Evolutionary conservation across 2,888 invertebrate species (phyloP).

Genomic region (Hedya salicella): DNA sequence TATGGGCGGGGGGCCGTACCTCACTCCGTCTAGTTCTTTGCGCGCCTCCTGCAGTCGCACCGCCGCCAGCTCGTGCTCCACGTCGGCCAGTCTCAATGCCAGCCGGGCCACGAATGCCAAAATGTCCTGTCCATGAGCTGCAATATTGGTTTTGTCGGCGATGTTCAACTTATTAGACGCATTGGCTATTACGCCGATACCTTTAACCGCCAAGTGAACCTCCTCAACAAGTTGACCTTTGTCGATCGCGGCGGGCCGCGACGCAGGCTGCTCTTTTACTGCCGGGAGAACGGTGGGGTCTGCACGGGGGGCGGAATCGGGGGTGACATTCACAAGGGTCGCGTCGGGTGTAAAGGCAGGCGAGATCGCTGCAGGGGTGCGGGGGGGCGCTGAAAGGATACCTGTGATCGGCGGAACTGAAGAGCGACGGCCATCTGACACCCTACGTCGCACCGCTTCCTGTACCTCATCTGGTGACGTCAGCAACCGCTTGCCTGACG

Average conservation of each 20-base stretch:
- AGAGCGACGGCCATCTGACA: neutral
- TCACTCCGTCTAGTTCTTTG: neutral
- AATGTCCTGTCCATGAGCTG: neutral
- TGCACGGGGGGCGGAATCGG: neutral
- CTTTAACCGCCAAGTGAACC: slow-evolving; percentile 27
- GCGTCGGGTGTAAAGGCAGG: neutral
- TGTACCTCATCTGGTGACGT: slow-evolving; percentile 27
- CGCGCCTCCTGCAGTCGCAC: neutral
- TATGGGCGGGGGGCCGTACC: neutral
- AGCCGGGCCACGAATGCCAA: slow-evolving; percentile 5
- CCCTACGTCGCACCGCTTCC: slow-evolving; percentile 4
- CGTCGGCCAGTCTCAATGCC: neutral
- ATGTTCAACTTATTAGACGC: slow-evolving; percentile 41
- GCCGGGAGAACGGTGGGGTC: neutral
- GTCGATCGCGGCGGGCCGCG: neutral
- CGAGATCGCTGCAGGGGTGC: neutral
- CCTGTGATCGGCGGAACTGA: neutral
- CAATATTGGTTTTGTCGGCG: neutral
- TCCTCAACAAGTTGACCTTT: slow-evolving; percentile 1
- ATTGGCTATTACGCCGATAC: slow-evolving; percentile 25
- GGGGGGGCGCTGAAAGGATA: neutral
- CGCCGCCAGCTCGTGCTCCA: neutral
- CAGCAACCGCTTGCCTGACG: neutral
- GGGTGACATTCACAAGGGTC: neutral
- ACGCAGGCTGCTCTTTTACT: neutral